Base-by-base conservation (phyloP, 2,113 vertebrate genomes). In the Megalops atlanticus region DNA sequence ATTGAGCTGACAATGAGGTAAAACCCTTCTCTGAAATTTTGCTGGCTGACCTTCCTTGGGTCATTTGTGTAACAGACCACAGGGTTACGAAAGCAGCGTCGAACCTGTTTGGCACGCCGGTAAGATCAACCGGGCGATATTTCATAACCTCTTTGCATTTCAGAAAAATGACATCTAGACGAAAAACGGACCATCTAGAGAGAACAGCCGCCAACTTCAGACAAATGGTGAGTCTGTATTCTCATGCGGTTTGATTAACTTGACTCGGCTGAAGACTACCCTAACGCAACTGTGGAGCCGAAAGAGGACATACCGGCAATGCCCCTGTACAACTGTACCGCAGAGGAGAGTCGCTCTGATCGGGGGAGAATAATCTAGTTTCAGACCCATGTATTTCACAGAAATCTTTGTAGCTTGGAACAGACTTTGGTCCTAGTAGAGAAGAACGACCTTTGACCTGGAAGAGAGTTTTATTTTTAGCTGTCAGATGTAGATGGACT, bases 161-260 rank as follows among this genome's bases (percentile, higher is more conserved):
- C 87, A 96, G 96, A 85, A 92, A 88, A 79, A 94, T 97, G 94
- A 93, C 93, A 77, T 96, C 96, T 77, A 86, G 89, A 88, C 93
- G 92, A 87, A 93, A 95, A 88, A 92, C 92, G 54, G 96, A 97
- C 90, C 97, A 99, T 89, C 89, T 98, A 36, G 94, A 97, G 84
- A 96, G 94, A 91, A 99, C 98, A 7, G 95, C 96, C 41, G 92
- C 84, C 86, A 96, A 95, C 86, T 87, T 89, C 91, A 95, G 97
- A 82, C 95, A 95, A 79, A 93, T 94, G 94, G 98, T 98, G 84
- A 91, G 96, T 93, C 24, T 80, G 11, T 49, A 12, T 24, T 68
- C 38, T 11, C 31, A 39, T 24, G 39, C 15, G 21, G 10, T 77
- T 16, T 58, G 35, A 5, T 52, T 31, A 12, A 15, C 40, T 43